A percentile compares a stretch with the other conserved stretches of the same genome.
Evolutionary conservation across 2,797 vertebrate genomes (phyloP).

Genomic region (Luscinia megarhynchos): DNA sequence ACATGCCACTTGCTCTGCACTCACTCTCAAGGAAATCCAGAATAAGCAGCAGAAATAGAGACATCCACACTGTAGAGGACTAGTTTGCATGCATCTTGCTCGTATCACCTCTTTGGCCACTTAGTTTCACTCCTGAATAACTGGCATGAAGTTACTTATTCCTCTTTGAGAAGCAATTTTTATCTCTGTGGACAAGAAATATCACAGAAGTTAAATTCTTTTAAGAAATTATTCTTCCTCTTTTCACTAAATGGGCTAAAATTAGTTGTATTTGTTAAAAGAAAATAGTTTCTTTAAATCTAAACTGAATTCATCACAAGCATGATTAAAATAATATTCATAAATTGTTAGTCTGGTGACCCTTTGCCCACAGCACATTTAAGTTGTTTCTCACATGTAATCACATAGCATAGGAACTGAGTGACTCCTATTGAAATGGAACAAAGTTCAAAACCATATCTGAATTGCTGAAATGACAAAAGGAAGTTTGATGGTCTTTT

Average conservation of each 20-base stretch:
- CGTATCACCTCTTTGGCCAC: neutral
- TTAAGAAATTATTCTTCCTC: neutral
- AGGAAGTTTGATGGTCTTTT: neutral
- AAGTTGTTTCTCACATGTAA: neutral
- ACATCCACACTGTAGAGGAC: neutral
- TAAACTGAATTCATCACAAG: neutral
- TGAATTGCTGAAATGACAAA: conserved; percentile 19
- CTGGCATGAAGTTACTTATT: neutral
- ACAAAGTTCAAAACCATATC: neutral
- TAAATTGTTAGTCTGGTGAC: neutral
- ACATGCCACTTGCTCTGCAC: neutral
- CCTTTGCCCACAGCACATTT: neutral
- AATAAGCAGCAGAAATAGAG: neutral
- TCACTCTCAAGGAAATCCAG: neutral
- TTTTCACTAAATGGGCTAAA: neutral
- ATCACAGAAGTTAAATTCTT: neutral
- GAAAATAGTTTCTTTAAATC: neutral
- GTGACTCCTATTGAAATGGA: neutral
- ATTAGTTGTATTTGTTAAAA: neutral
- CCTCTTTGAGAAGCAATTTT: neutral
- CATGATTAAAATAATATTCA: neutral
- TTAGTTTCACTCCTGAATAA: neutral
- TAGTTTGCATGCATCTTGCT: neutral
- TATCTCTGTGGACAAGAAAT: neutral
- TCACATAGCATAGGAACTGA: neutral